Base-by-base conservation (phyloP, 2,888 invertebrate species). In the Clostera curtula region DNA sequence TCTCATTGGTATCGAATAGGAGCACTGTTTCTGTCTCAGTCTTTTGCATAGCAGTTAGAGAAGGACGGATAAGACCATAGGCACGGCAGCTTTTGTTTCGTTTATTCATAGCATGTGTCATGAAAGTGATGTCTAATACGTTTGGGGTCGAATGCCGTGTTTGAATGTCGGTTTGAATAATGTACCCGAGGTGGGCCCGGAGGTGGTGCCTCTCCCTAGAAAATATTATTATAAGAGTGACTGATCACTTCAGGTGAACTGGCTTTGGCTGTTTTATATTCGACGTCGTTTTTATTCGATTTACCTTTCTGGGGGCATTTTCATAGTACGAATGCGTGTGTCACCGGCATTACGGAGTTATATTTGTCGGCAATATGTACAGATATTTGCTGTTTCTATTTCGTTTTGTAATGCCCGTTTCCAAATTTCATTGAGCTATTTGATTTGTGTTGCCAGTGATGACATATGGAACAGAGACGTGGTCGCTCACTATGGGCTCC, bases 1-100 rank as follows among this genome's bases (percentile, higher is more conserved):
- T 75, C 74, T 73, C 75, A 71, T 74, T 68, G 68, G 67, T 64
- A 72, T 74, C 68, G 62, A 60, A 64, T 65, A 54, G 56, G 47
- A 56, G 52, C 46, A 48, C 31, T 45, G 45, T 33, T 28, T 42
- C 36, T 31, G 43, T 65, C 67, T 50, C 52, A 36, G 29, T 56
- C 47, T 46, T 20, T n/a, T 31, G 34, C n/a, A 27, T 31, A 40
- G 34, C 27, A 27, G 45, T 28, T 32, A 26, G 57, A 62, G 34
- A 48, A 56, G 35, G 69, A 63, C 27, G 45, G 38, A n/a, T 29
- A 27, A 38, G 41, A 36, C 44, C 37, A 47, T 54, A 50, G 54
- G 46, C 48, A 39, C 42, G 29, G 49, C 38, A 28, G 53, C 49
- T 53, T 59, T 55, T 50, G 50, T 49, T 49, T 49, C 49, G 49